Evolutionary conservation across 2,888 invertebrate species (phyloP), one percentile per base, ranked within the genome.

Genomic region (Athalia cordata): DNA sequence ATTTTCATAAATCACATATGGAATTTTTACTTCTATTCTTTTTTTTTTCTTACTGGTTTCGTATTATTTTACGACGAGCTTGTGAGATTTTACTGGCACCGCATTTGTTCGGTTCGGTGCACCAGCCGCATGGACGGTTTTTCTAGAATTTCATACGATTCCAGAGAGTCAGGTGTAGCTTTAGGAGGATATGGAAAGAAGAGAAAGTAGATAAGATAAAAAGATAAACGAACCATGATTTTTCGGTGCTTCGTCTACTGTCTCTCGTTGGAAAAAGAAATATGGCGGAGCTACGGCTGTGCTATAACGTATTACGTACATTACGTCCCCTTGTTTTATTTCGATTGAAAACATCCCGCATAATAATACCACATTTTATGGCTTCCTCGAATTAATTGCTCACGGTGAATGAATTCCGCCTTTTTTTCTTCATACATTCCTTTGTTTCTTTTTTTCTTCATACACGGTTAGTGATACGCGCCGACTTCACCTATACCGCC

Each of bases 141-240:
- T 2, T n/a, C 29, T 55, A 11, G 52, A 68, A 68, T 29, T 68
- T 68, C 52, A 11, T 55, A 55, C 52, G 52, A 68, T 55, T 68
- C 47, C n/a, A 52, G 52, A 43, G 11, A 15, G 5, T 15, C 43
- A 11, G 11, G 55, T 8, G 11, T 11, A 55, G 11, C 9, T 8
- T 55, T 11, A n/a, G 29, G 57, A 47, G 45, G 5, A 8, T 29
- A 52, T 11, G 15, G 59, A 6, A 4, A n/a, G 15, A 8, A 55
- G 9, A 45, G 52, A 57, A 45, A 59, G 45, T 45, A 13, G 29
- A 43, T 43, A 7, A 65, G 70, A 72, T 72, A 72, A 72, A 72
- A 59, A 72, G 72, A 72, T 72, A 72, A 72, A 72, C 72, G 72
- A 72, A 72, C 59, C 72, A 57, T 72, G 72, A 72, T 57, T 72